Evolutionary conservation across 2,888 invertebrate genomes (phyloP), one percentile per base, ranked within the genome.

Genomic region (Drosophila conformis): DNA sequence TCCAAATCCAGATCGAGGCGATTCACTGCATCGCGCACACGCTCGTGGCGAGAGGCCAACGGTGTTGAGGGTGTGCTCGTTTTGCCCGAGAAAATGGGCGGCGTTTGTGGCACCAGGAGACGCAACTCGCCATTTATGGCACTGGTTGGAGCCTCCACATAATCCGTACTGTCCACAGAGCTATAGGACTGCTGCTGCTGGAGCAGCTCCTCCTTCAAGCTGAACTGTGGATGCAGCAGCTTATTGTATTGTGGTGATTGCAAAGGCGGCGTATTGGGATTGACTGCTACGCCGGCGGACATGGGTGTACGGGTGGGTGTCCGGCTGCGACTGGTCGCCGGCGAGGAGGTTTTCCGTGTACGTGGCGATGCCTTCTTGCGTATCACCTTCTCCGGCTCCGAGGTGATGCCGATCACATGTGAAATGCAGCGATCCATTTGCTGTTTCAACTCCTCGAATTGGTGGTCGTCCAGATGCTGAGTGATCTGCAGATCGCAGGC

Each of bases 401-500:
- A 93, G 0, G 95, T 94, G 0, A 95, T 95, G 1, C 97, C 97
- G 75, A 98, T 96, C 75, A 98, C 96, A 93, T 98, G 97, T 1
- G 96, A 96, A 81, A 98, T 96, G 89, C 97, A 98, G n/a, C 95
- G 94, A 93, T 97, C 97, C 95, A 98, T 97, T 76, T 95, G 94
- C 48, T 94, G 94, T 91, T 97, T 97, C 70, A 98, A 92, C 80
- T 95, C 94, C 93, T 97, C 96, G 91, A 98, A 98, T 87, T 97
- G 96, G 31, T 94, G 94, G 49, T 97, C 96, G 27, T 95, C 95
- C 52, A 98, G 94, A 91, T 96, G 95, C 78, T 95, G 95, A 0
- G 98, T 96, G 86, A 97, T 96, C 78, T 96, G 95, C 0, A 98
- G 97, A 89, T 98, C 97, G 90, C 97, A 97, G 1, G 97, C 97